phyloP scores from a whole-genome alignment of 2,888 invertebrate species.

The Allygus modestus region DNA sequence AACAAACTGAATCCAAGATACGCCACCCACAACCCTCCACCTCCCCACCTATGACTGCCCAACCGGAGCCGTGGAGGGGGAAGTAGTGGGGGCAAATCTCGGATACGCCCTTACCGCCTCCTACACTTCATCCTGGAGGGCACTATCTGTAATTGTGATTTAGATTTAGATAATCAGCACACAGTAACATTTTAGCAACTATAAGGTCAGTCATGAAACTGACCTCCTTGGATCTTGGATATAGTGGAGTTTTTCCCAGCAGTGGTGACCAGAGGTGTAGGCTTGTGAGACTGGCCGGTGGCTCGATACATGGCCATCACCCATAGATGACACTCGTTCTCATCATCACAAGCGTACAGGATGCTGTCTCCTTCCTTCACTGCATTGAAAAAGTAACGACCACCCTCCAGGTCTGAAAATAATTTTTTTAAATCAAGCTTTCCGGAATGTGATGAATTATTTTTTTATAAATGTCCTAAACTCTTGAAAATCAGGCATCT shows the following conservation, averaged over 20 bases:
- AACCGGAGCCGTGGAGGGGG: too few species aligned
- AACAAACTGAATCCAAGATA: too few species aligned
- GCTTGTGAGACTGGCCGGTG: conserved; percentile 99
- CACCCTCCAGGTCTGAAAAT: conserved; percentile 90
- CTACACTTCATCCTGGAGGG: too few species aligned
- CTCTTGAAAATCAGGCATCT: too few species aligned
- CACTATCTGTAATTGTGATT: too few species aligned
- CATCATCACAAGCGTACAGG: conserved; percentile 96
- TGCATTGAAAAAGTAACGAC: conserved; percentile 98
- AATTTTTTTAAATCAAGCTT: not conserved
- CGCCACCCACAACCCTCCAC: too few species aligned
- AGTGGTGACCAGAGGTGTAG: conserved; percentile 93
- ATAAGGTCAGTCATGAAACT: conserved; percentile 7
- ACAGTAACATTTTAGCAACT: too few species aligned
- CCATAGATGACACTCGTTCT: conserved; percentile 99
- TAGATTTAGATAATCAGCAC: too few species aligned
- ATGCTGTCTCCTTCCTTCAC: conserved; percentile 99
- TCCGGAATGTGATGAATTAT: not conserved
- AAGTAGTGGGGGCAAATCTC: too few species aligned
- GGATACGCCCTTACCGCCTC: too few species aligned
- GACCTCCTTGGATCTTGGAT: conserved; percentile 94
- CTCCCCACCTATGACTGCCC: too few species aligned
- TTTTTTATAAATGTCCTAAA: too few species aligned
- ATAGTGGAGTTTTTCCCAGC: conserved; percentile 91
- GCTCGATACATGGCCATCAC: conserved; percentile 99